phyloP scores from a whole-genome alignment of 2,888 invertebrate genomes.

The Leptogaster cylindrica region DNA sequence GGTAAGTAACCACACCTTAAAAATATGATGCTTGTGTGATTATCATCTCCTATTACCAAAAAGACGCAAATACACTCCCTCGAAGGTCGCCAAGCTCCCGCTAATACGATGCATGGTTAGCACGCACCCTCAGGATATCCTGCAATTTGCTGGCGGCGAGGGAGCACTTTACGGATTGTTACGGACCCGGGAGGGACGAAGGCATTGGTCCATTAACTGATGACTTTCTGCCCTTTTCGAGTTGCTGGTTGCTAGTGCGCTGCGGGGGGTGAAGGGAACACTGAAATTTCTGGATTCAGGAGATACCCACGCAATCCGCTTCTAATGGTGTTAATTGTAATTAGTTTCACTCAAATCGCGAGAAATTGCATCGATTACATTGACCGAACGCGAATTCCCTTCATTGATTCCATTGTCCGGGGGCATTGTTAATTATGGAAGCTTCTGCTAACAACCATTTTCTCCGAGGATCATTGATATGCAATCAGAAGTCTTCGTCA shows the following conservation, averaged over 20 bases:
- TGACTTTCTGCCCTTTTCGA: conserved; percentile 7
- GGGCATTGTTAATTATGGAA: conserved; percentile 31
- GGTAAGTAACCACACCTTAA: conserved; percentile 10
- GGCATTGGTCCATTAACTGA: conserved; percentile 38
- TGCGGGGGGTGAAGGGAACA: no score
- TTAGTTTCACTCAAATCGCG: no score
- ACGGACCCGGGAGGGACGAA: conserved; percentile 10
- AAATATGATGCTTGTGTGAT: conserved; percentile 39
- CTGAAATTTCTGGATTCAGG: no score
- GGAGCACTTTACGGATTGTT: conserved; percentile 18
- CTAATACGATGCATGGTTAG: conserved; percentile 19
- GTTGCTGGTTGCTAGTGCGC: neutral
- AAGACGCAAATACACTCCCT: conserved; percentile 22
- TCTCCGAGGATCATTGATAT: conserved; percentile 26
- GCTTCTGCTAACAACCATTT: neutral
- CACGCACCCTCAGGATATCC: conserved; percentile 32
- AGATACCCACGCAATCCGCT: conserved; percentile 3
- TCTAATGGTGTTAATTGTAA: no score
- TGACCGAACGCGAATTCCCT: conserved; percentile 15
- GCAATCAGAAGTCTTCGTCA: conserved; percentile 3
- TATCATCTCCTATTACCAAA: conserved; percentile 35
- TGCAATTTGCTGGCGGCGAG: conserved; percentile 27
- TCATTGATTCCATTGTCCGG: neutral
- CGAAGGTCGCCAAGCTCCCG: neutral
- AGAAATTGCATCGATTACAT: conserved; percentile 24